Evolutionary conservation across 53 echinoderm and acorn worm genomes (phyloP).

Genomic region (Hippasteria phrygiana): DNA sequence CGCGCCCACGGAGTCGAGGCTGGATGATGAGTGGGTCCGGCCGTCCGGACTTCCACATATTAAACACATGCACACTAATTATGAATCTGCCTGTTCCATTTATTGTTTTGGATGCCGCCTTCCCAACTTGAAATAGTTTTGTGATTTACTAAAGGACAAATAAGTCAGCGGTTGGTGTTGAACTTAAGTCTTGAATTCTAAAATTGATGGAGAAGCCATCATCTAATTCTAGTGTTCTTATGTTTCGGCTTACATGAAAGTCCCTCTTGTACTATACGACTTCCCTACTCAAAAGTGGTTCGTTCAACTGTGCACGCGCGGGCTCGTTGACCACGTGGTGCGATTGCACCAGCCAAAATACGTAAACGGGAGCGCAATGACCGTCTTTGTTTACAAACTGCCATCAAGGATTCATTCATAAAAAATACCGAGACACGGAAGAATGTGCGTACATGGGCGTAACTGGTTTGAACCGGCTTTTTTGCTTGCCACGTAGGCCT

Average conservation of each 20-base stretch:
- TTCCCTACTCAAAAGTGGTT: slow-evolving; percentile 10
- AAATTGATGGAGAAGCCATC: background rate
- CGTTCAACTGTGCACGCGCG: slow-evolving; percentile 15
- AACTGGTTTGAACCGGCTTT: slow-evolving; percentile 50
- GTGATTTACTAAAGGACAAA: background rate
- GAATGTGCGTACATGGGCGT: background rate
- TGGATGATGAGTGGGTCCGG: too few species aligned
- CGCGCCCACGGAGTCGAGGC: too few species aligned
- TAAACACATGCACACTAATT: too few species aligned
- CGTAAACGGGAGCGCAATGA: background rate
- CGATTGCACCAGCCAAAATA: slow-evolving; percentile 36
- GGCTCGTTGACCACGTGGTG: slow-evolving; percentile 34
- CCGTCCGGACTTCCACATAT: too few species aligned
- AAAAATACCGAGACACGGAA: background rate
- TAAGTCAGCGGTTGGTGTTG: too few species aligned
- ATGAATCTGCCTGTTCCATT: background rate
- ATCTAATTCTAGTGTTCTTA: background rate
- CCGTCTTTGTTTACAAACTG: slow-evolving; percentile 28
- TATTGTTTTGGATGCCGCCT: background rate
- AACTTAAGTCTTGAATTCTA: background rate
- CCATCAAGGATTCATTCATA: slow-evolving; percentile 4
- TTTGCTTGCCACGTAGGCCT: background rate
- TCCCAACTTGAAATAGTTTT: background rate
- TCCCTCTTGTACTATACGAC: background rate
- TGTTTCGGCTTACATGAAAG: background rate